A percentile compares a stretch with the other conserved stretches of the same genome.
Conservation (phyloP, 2,113 vertebrate genomes). For the Silurus glanis region DNA sequence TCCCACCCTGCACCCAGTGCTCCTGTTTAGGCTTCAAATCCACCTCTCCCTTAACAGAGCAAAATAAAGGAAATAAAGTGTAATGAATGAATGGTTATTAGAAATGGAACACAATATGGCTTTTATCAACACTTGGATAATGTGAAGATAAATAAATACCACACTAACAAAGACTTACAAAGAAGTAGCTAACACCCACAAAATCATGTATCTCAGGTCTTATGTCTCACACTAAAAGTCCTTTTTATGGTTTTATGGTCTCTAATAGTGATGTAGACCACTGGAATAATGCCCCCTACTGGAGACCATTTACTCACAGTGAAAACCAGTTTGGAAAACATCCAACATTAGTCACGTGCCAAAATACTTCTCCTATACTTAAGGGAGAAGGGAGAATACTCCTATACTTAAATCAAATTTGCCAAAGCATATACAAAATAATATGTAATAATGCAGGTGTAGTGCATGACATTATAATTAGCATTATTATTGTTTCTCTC, state of each 20-base stretch:
- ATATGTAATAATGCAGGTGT: not conserved
- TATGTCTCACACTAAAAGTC: not conserved
- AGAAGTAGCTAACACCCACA: not conserved
- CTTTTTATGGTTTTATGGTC: not conserved
- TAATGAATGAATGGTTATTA: not conserved
- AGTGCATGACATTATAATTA: conserved; percentile 11
- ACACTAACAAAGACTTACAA: not conserved
- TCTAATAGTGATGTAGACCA: not conserved
- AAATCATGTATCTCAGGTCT: not conserved
- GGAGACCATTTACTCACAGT: not conserved
- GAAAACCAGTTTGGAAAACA: not conserved
- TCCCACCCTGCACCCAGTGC: not conserved
- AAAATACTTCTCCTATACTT: too few species aligned
- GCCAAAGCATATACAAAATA: not conserved
- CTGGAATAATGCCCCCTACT: not conserved
- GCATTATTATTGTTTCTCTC: not conserved
- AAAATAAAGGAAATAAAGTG: not conserved
- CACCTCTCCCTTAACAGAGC: not conserved
- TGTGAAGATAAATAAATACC: not conserved
- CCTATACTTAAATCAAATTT: not conserved
- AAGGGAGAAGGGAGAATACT: too few species aligned
- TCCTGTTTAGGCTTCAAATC: not conserved
- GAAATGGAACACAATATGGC: not conserved
- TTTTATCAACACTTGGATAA: not conserved
- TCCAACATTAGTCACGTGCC: not conserved